Conservation (phyloP, 2,113 vertebrate genomes). For the Mesembrinibis cayennensis region DNA sequence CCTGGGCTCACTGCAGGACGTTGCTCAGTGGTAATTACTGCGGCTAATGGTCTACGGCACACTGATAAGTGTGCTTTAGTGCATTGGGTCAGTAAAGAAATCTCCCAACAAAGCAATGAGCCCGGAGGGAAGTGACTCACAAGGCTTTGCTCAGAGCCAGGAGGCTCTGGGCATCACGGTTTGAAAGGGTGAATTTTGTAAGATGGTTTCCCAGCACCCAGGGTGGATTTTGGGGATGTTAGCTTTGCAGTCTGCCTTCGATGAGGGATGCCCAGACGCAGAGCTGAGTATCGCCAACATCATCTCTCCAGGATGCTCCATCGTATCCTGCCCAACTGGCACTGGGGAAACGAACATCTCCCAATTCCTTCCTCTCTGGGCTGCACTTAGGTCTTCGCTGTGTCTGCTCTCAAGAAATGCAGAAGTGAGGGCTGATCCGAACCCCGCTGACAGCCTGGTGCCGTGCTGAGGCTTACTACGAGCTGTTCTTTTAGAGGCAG, state of each 20-base stretch:
- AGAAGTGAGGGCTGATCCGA: neutral
- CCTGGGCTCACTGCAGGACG: neutral
- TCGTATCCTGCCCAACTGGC: accelerated
- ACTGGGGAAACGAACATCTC: neutral
- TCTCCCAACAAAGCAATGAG: neutral
- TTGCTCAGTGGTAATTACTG: conserved; percentile 12
- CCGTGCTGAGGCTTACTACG: accelerated
- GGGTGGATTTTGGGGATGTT: neutral
- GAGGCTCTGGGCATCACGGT: accelerated
- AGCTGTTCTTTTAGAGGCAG: neutral
- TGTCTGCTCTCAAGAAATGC: neutral
- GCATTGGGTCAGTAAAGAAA: neutral
- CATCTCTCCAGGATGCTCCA: neutral
- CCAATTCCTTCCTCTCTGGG: neutral
- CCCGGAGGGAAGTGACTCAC: conserved; percentile 3
- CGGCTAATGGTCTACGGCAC: conserved; percentile 34
- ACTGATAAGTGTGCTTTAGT: neutral
- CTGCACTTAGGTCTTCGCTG: neutral
- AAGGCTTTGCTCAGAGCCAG: neutral
- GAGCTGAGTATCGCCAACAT: accelerated
- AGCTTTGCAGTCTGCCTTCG: neutral
- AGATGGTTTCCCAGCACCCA: neutral
- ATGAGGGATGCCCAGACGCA: neutral
- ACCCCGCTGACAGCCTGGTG: neutral
- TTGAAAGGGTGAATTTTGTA: neutral